Evolutionary conservation across 2,888 invertebrate genomes (phyloP).

Genomic region (Morpho helenor): DNA sequence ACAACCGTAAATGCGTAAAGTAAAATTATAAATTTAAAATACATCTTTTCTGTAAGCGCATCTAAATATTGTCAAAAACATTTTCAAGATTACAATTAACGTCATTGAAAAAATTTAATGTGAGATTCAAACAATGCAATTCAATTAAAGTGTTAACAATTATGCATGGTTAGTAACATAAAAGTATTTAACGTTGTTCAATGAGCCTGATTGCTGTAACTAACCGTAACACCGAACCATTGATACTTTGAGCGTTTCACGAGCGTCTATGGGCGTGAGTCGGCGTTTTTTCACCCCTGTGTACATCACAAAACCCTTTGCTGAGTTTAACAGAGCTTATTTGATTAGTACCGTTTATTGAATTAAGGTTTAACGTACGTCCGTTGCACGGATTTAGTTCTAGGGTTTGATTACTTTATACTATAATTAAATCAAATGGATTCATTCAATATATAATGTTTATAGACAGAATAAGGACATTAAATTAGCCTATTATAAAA

Average conservation of each 20-base stretch:
- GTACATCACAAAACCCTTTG: conserved; percentile 48
- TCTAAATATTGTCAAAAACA: too few relatives aligned
- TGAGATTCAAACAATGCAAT: neutral
- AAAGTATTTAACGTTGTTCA: neutral
- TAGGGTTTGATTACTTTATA: conserved; percentile 39
- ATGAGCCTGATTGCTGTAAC: conserved; percentile 2
- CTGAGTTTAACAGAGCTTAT: conserved; percentile 69
- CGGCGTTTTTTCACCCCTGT: conserved; percentile 39
- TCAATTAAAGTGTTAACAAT: neutral
- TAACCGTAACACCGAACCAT: neutral
- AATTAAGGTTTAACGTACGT: conserved; percentile 66
- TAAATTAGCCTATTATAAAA: too few relatives aligned
- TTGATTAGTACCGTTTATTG: conserved; percentile 74
- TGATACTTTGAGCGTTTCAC: conserved; percentile 3
- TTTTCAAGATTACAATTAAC: too few relatives aligned
- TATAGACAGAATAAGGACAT: neutral
- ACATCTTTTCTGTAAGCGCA: too few relatives aligned
- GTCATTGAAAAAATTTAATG: neutral
- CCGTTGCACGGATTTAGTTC: conserved; percentile 40
- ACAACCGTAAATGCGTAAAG: too few relatives aligned
- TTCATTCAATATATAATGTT: conserved; percentile 1
- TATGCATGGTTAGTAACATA: conserved; percentile 1
- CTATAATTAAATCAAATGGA: conserved; percentile 15
- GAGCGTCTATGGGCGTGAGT: conserved; percentile 17
- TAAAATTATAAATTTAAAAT: too few relatives aligned